phyloP scores from a whole-genome alignment of 2,797 vertebrate species.

The Diplodus puntazzo region DNA sequence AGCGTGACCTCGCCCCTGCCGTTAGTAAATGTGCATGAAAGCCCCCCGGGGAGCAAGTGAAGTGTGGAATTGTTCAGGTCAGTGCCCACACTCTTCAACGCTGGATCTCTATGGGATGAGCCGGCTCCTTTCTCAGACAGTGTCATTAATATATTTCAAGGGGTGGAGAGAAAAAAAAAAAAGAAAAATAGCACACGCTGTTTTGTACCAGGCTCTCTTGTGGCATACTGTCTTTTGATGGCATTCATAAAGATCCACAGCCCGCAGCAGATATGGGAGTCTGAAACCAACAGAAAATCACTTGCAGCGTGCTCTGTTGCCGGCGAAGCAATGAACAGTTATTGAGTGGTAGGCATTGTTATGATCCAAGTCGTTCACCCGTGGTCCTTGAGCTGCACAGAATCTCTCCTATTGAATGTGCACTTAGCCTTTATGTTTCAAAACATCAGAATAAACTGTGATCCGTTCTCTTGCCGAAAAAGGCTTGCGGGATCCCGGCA shows the following conservation, averaged over 20 bases:
- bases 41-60: conserved; percentile 66
- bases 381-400: conserved; percentile 49
- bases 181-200: conserved; percentile 58
- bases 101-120: conserved; percentile 60
- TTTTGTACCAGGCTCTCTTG: conserved; percentile 51
- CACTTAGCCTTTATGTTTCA: conserved; percentile 57
- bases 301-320: conserved; percentile 32
- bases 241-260: conserved; percentile 61
- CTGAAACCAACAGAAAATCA: conserved; percentile 57
- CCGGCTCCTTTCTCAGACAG: conserved; percentile 54
- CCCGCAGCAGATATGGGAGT: conserved; percentile 28
- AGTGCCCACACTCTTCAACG: conserved; percentile 53
- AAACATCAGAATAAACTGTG: conserved; percentile 51
- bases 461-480: conserved; percentile 39
- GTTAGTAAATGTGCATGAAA: conserved; percentile 78
- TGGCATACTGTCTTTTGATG: conserved; percentile 57
- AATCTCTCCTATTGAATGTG: conserved; percentile 48
- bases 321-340: conserved; percentile 52
- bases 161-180: conserved; percentile 9
- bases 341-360: conserved; percentile 52
- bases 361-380: conserved; percentile 47
- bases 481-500: conserved; percentile 30
- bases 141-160: conserved; percentile 75
- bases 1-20: conserved; percentile 70
- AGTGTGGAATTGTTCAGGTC: conserved; percentile 76